phyloP scores from a whole-genome alignment of 2,888 invertebrate species.

The Eutolmus rufibarbis region DNA sequence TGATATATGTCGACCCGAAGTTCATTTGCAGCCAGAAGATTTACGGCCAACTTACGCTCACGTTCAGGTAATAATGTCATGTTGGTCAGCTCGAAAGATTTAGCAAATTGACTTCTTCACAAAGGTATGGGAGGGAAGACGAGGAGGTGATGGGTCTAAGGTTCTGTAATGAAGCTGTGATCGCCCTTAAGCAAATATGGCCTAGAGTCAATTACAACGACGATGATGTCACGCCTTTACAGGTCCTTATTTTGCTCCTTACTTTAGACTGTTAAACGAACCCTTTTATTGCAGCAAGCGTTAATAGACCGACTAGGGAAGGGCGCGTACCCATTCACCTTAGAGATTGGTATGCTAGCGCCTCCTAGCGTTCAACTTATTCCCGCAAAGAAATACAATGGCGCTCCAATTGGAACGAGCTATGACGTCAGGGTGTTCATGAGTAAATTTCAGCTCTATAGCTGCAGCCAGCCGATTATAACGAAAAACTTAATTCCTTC shows the following conservation, averaged over 20 bases:
- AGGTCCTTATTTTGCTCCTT: slow-evolving; percentile 65
- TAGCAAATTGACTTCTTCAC: neutral
- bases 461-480: neutral
- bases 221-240: slow-evolving; percentile 71
- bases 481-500: neutral
- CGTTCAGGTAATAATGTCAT: slow-evolving; percentile 73
- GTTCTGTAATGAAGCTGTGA: slow-evolving; percentile 93
- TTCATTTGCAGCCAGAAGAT: slow-evolving; percentile 73
- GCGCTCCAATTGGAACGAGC: slow-evolving; percentile 86
- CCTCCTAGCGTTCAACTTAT: slow-evolving; percentile 86
- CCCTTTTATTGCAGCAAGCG: slow-evolving; percentile 69
- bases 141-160: slow-evolving; percentile 96
- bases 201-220: slow-evolving; percentile 67
- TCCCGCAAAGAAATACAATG: slow-evolving; percentile 85
- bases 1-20: slow-evolving; percentile 82
- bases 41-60: slow-evolving; percentile 82
- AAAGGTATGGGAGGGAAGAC: slow-evolving; percentile 89
- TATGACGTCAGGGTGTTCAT: slow-evolving; percentile 83
- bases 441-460: slow-evolving; percentile 63
- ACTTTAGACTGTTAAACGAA: neutral
- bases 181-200: slow-evolving; percentile 84
- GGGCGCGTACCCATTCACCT: slow-evolving; percentile 77
- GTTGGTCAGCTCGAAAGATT: neutral
- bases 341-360: slow-evolving; percentile 80
- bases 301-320: slow-evolving; percentile 75